Conservation (phyloP, 2,888 invertebrate species). For the Sinopyrophorus schimmeli region DNA sequence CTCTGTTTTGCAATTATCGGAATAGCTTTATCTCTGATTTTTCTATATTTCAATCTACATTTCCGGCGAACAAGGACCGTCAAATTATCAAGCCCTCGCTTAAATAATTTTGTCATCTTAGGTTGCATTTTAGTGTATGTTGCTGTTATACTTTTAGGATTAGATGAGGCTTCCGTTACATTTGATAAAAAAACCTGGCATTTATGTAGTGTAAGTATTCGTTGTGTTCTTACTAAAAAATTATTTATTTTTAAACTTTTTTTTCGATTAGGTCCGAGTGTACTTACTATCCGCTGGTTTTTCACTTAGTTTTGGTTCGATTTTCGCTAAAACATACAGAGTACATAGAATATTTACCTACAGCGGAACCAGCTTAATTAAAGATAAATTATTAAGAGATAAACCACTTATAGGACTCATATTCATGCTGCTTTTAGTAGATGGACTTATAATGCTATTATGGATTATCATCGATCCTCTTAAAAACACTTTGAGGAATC, state of each 20-base stretch:
- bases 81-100: conserved; percentile 87
- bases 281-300: conserved; percentile 89
- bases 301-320: conserved; percentile 89
- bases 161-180: conserved; percentile 71
- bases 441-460: conserved; percentile 78
- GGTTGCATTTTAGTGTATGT: conserved; percentile 90
- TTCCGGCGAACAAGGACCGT: conserved; percentile 84
- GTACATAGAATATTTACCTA: conserved; percentile 90
- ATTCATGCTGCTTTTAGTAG: conserved; percentile 78
- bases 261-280: conserved; percentile 73
- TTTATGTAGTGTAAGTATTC: conserved; percentile 86
- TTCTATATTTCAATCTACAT: conserved; percentile 81
- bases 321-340: conserved; percentile 93
- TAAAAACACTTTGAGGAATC: conserved; percentile 80
- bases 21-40: conserved; percentile 72
- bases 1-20: conserved; percentile 74
- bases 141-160: conserved; percentile 82
- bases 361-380: conserved; percentile 79
- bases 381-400: conserved; percentile 88
- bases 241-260: conserved; percentile 15
- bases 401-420: conserved; percentile 85
- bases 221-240: too few species aligned
- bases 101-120: conserved; percentile 89
- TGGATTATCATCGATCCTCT: conserved; percentile 89
- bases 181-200: conserved; percentile 71